These are phyloP conservation scores for Scaptomyza reducta DNA, from an alignment of 2,888 invertebrate species.

Conservation along the genomic window DNA sequence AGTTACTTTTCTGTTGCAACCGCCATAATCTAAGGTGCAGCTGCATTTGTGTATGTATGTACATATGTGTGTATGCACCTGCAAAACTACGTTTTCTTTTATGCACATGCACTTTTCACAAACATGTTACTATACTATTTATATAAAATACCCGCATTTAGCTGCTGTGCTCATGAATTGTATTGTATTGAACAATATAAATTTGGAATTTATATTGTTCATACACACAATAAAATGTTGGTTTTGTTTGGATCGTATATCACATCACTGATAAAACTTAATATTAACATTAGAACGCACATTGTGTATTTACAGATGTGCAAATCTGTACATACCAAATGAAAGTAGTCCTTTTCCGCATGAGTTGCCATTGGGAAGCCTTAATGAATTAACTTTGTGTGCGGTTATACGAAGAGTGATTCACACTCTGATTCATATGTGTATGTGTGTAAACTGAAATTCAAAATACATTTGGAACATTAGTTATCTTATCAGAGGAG, in stretches of 20 bases:
- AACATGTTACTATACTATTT: neutral
- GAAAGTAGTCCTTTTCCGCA: slow-evolving; percentile 68
- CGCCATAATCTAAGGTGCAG: neutral
- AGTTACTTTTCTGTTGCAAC: slow-evolving; percentile 3
- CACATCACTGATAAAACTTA: neutral
- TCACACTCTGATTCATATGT: slow-evolving; percentile 41
- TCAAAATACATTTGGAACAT: slow-evolving; percentile 50
- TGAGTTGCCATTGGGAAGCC: slow-evolving; percentile 56
- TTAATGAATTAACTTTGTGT: slow-evolving; percentile 28
- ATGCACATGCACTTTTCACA: neutral
- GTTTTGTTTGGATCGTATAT: neutral
- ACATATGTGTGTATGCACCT: neutral
- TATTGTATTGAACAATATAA: too few species aligned
- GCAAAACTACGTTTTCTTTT: neutral
- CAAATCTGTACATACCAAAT: slow-evolving; percentile 61
- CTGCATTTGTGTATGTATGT: slow-evolving; percentile 8
- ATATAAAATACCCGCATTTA: neutral
- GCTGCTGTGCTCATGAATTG: neutral
- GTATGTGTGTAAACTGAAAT: slow-evolving; percentile 32
- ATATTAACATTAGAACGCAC: neutral
- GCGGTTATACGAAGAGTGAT: slow-evolving; percentile 37
- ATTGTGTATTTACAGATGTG: slow-evolving; percentile 29
- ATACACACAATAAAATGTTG: neutral
- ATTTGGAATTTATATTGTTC: too few species aligned
- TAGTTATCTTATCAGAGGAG: slow-evolving; percentile 53